phyloP scores from a whole-genome alignment of 2,888 invertebrate genomes.

The Dicyrtomina minuta region DNA sequence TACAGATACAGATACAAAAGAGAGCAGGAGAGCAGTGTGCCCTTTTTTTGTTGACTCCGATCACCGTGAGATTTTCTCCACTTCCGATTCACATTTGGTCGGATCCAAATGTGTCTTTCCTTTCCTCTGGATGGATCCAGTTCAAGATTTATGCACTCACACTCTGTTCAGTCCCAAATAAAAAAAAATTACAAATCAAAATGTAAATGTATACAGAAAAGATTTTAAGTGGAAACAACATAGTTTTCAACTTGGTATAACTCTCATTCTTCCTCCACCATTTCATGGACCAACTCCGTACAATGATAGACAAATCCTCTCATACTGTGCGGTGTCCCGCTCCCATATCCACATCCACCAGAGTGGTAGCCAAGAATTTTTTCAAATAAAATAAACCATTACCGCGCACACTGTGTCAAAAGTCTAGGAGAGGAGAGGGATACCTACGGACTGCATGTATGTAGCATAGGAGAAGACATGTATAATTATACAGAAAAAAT shows the following conservation, averaged over 20 bases:
- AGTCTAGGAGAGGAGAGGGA: too few species aligned
- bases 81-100: constrained; percentile 52
- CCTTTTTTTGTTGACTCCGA: constrained; percentile 46
- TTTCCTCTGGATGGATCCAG: constrained; percentile 25
- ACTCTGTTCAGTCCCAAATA: constrained; percentile 11
- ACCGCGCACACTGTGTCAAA: neutral
- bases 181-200: constrained; percentile 25
- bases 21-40: constrained; percentile 28
- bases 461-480: too few species aligned
- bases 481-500: too few species aligned
- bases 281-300: too few species aligned
- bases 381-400: too few species aligned
- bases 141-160: constrained; percentile 27
- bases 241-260: constrained; percentile 33
- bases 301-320: too few species aligned
- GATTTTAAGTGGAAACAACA: constrained; percentile 38
- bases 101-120: constrained; percentile 34
- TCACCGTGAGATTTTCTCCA: constrained; percentile 52
- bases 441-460: too few species aligned
- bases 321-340: too few species aligned
- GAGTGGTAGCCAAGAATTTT: neutral
- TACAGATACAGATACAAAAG: neutral
- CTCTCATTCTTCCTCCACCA: constrained; percentile 7
- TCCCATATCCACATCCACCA: too few species aligned
- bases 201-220: constrained; percentile 22